These are phyloP conservation scores for Motacilla alba DNA, from an alignment of 2,113 vertebrate genomes.

Conservation along the genomic window DNA sequence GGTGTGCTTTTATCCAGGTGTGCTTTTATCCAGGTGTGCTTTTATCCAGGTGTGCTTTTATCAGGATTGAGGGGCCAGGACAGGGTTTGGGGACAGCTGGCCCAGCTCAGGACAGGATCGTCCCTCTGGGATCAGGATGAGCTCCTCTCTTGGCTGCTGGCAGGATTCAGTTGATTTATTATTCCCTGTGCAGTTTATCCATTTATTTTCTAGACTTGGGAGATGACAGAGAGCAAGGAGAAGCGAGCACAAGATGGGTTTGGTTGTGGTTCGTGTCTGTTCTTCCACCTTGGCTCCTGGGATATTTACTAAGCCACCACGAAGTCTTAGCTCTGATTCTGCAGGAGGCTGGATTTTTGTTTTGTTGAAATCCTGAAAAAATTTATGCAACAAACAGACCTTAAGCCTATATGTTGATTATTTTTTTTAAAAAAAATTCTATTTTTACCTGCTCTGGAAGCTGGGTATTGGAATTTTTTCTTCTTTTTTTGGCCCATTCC, in stretches of 20 bases:
- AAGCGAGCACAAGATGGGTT: accelerated
- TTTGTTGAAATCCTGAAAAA: neutral
- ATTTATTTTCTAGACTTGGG: neutral
- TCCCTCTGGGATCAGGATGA: neutral
- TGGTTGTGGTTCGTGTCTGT: neutral
- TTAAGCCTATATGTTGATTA: neutral
- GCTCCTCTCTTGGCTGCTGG: neutral
- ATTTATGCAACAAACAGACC: neutral
- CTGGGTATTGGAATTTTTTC: neutral
- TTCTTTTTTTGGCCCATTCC: neutral
- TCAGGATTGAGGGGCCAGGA: neutral
- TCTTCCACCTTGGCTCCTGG: neutral
- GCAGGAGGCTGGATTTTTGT: neutral
- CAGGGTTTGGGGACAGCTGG: neutral
- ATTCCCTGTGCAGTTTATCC: too few relatives aligned
- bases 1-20: too few relatives aligned
- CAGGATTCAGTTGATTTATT: neutral
- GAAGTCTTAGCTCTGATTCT: neutral
- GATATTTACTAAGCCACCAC: neutral
- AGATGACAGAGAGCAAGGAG: neutral
- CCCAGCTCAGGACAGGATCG: accelerated
- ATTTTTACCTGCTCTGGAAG: neutral
- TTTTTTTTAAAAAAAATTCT: neutral
- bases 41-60: too few relatives aligned
- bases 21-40: too few relatives aligned